Conservation (phyloP, 1,140 invertebrate genomes). For the Sminthurides bifidus region DNA sequence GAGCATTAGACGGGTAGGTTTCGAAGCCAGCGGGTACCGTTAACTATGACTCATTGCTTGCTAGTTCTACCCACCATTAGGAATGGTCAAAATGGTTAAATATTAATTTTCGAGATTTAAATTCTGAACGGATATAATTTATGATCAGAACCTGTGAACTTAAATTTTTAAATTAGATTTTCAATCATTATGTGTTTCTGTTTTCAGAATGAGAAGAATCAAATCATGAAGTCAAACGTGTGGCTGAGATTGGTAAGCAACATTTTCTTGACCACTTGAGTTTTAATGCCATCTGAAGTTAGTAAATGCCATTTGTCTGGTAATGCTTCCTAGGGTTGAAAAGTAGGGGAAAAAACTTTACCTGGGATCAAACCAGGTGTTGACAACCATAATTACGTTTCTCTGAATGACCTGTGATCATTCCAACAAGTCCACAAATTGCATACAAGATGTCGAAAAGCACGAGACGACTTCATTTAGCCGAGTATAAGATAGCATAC, state of each 20-base stretch:
- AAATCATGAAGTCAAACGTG: constrained; percentile 98
- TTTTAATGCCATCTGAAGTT: not conserved
- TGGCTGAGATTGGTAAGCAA: constrained; percentile 76
- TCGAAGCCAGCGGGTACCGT: too few relatives aligned
- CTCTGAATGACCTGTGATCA: not conserved
- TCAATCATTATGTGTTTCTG: constrained; percentile 28
- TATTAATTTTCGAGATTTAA: too few relatives aligned
- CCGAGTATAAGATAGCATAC: too few relatives aligned
- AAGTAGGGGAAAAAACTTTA: not conserved
- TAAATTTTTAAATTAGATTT: not conserved
- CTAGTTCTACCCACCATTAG: too few relatives aligned
- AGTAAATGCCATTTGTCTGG: not conserved
- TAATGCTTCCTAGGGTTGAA: not conserved
- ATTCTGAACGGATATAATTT: not conserved
- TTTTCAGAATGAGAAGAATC: constrained; percentile 94
- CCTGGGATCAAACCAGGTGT: not conserved
- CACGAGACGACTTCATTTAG: too few relatives aligned
- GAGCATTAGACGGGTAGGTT: too few relatives aligned
- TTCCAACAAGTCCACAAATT: not conserved
- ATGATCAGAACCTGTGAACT: not conserved
- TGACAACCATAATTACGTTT: not conserved
- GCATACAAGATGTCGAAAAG: not conserved
- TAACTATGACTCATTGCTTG: too few relatives aligned
- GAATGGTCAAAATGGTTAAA: too few relatives aligned
- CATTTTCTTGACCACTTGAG: not conserved